phyloP scores from a whole-genome alignment of 2,113 vertebrate species.

The Lophochroa leadbeateri region DNA sequence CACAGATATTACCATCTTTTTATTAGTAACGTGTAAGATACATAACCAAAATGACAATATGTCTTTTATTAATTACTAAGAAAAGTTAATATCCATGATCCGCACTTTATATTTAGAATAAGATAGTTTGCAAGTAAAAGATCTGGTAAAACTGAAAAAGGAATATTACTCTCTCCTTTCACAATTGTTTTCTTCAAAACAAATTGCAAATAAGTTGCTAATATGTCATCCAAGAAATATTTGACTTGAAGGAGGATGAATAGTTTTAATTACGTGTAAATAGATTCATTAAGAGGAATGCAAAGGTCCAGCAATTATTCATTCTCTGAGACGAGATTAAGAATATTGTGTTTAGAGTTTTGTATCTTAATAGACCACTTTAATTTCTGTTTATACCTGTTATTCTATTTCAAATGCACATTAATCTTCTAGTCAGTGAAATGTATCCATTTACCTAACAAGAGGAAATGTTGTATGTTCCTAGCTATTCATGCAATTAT shows the following conservation, averaged over 20 bases:
- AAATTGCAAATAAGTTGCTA: not conserved
- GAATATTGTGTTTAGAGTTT: conserved; percentile 47
- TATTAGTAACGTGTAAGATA: not conserved
- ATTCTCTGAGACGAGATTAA: conserved; percentile 41
- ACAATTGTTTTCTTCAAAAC: not conserved
- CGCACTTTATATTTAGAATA: not conserved
- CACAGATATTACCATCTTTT: not conserved
- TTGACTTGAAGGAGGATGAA: conserved; percentile 33
- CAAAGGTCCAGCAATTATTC: conserved; percentile 45
- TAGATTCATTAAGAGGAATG: conserved; percentile 52
- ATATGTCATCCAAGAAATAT: conserved; percentile 17
- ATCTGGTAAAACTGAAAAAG: not conserved
- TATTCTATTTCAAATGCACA: conserved; percentile 26
- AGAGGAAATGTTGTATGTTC: not conserved
- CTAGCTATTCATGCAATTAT: not conserved
- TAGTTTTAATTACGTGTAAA: conserved; percentile 60
- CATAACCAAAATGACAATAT: not conserved
- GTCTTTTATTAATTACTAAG: not conserved
- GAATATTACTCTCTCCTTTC: not conserved
- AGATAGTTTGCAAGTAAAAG: not conserved
- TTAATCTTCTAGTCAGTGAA: conserved; percentile 40
- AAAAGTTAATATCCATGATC: not conserved
- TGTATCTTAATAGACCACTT: conserved; percentile 30
- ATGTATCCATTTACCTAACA: conserved; percentile 10
- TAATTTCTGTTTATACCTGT: conserved; percentile 47